Percentiles rank a stretch among this genome's conserved stretches.
phyloP scores from a whole-genome alignment of 2,113 vertebrate species.

The Apistogramma diplotaenia region DNA sequence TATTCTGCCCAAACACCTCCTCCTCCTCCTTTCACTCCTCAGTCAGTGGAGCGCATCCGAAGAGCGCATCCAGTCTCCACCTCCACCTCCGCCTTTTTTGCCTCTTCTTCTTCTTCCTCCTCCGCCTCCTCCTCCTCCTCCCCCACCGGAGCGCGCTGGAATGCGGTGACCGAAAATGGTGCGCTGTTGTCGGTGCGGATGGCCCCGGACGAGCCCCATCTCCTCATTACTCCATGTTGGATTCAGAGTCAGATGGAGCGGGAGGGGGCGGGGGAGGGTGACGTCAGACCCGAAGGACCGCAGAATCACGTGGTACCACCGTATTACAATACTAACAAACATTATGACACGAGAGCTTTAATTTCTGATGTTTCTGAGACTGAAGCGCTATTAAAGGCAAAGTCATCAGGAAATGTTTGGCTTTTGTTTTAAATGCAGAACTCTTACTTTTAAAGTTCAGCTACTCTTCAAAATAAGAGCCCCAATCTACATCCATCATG shows the following conservation, averaged over 20 bases:
- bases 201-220: conserved; percentile 88
- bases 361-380: too few relatives aligned
- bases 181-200: conserved; percentile 76
- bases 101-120: neutral
- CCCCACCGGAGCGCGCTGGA: conserved; percentile 18
- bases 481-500: neutral
- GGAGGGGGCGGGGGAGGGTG: conserved; percentile 51
- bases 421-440: neutral
- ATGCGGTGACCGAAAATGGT: conserved; percentile 56
- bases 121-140: conserved; percentile 14
- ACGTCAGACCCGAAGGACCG: conserved; percentile 75
- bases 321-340: neutral
- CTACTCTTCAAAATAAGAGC: neutral
- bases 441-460: neutral
- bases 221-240: conserved; percentile 88
- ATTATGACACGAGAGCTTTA: neutral
- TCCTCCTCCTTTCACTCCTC: conserved; percentile 16
- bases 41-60: conserved; percentile 28
- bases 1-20: neutral
- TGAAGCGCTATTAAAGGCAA: too few relatives aligned
- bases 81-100: neutral
- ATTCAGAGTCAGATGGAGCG: conserved; percentile 62
- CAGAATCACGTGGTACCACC: conserved; percentile 59
- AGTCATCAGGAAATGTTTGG: too few relatives aligned
- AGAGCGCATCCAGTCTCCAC: neutral